Percentiles rank a stretch among this genome's conserved stretches.
These are phyloP conservation scores for Andrena dorsata DNA, from an alignment of 2,888 invertebrate genomes.

Conservation along the genomic window DNA sequence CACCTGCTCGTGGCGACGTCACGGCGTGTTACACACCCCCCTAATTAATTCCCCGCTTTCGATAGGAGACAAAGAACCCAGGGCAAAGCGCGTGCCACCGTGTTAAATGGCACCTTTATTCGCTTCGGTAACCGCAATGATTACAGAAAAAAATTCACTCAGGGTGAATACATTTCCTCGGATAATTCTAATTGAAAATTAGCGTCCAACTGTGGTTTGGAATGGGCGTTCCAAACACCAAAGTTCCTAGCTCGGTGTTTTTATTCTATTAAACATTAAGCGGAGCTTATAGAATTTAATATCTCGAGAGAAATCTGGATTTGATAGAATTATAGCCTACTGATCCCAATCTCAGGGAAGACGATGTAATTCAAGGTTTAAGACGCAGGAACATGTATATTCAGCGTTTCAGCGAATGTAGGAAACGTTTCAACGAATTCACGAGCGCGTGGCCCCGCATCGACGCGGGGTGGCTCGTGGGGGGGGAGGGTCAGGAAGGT, in stretches of 20 bases:
- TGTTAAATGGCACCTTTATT: slow-evolving; percentile 43
- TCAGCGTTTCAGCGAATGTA: slow-evolving; percentile 16
- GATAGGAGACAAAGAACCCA: slow-evolving; percentile 8
- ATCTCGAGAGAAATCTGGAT: background rate
- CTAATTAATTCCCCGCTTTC: slow-evolving; percentile 70
- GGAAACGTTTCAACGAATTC: slow-evolving; percentile 44
- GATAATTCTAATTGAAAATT: background rate
- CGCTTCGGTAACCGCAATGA: slow-evolving; percentile 28
- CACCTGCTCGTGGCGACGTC: slow-evolving; percentile 79
- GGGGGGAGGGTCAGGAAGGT: slow-evolving; percentile 64
- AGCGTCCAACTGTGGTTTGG: background rate
- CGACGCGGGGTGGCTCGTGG: slow-evolving; percentile 30
- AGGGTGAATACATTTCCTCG: background rate
- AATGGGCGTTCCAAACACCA: background rate
- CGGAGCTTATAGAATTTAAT: background rate
- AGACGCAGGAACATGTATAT: background rate
- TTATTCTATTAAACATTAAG: too few species aligned
- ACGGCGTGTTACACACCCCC: slow-evolving; percentile 74
- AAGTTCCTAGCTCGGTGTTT: too few species aligned
- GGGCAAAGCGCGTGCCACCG: slow-evolving; percentile 1
- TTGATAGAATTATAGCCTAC: too few species aligned
- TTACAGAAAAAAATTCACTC: slow-evolving; percentile 17
- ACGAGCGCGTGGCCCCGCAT: slow-evolving; percentile 22
- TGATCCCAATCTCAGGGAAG: background rate
- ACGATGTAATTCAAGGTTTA: background rate